Conservation (phyloP, 2,797 vertebrate genomes). For the Hydrophis major region DNA sequence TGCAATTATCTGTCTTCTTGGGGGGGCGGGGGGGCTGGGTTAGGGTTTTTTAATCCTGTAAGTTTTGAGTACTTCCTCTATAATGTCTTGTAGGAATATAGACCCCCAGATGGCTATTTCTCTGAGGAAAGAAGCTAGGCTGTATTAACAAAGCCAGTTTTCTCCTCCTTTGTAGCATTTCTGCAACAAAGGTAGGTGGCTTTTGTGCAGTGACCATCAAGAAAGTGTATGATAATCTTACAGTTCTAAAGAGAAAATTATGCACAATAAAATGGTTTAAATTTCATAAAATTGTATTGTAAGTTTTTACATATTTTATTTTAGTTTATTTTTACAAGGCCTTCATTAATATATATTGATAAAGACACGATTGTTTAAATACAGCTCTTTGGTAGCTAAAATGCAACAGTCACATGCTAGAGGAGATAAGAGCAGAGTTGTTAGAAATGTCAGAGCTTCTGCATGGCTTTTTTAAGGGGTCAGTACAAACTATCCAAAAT, state of each 20-base stretch:
- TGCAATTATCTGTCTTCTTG: constrained; percentile 49
- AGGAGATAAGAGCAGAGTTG: neutral
- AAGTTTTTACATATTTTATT: constrained; percentile 42
- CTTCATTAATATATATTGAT: constrained; percentile 38
- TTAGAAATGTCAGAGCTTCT: neutral
- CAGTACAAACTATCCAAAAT: neutral
- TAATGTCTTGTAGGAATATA: constrained; percentile 35
- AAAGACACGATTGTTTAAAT: neutral
- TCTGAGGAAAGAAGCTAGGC: constrained; percentile 41
- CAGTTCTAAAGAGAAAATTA: constrained; percentile 75
- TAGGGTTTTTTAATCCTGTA: constrained; percentile 51
- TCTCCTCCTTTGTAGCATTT: constrained; percentile 56
- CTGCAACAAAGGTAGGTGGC: constrained; percentile 56
- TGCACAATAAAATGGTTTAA: constrained; percentile 73
- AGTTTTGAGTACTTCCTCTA: constrained; percentile 41
- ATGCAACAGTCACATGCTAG: neutral
- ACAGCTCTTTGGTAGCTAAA: neutral
- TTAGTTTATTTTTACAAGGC: constrained; percentile 47
- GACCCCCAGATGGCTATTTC: constrained; percentile 35
- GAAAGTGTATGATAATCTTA: constrained; percentile 51
- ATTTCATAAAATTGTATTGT: constrained; percentile 68
- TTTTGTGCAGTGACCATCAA: constrained; percentile 60
- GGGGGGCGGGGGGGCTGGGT: neutral
- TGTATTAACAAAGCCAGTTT: constrained; percentile 46
- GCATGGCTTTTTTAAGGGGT: neutral